Evolutionary conservation across 2,113 vertebrate genomes (phyloP).

Genomic region (Nannospalax galili): DNA sequence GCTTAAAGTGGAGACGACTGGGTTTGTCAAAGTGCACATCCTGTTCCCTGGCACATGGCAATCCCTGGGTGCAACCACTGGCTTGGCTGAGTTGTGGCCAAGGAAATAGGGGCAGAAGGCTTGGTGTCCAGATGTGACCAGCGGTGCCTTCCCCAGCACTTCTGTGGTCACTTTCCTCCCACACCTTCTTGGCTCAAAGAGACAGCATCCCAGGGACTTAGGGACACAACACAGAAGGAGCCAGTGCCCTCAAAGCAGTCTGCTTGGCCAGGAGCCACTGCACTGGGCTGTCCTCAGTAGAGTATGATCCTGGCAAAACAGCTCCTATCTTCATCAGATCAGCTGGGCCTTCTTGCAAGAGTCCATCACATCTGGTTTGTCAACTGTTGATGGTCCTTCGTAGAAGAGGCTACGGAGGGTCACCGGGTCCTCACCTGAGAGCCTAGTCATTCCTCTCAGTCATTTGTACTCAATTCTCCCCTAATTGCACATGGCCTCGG

Average conservation of each 20-base stretch:
- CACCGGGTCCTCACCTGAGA: not conserved
- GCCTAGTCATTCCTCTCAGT: not conserved
- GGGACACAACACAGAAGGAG: not conserved
- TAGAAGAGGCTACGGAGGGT: not conserved
- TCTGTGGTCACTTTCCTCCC: not conserved
- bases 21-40: not conserved
- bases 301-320: not conserved
- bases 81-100: too few relatives aligned
- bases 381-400: not conserved
- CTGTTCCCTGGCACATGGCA: too few relatives aligned
- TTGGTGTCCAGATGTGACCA: not conserved
- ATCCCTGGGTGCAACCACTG: not conserved
- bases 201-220: not conserved
- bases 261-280: not conserved
- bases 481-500: too few relatives aligned
- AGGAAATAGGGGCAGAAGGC: not conserved
- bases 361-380: not conserved
- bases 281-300: too few relatives aligned
- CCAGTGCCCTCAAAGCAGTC: not conserved
- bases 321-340: not conserved
- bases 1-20: rapidly evolving
- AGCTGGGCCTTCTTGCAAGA: not conserved
- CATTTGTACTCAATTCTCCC: not conserved
- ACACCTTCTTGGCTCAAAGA: not conserved
- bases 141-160: rapidly evolving